Evolutionary conservation across 2,888 invertebrate genomes (phyloP), one percentile per base, ranked within the genome.

Genomic region (Catocala nupta): DNA sequence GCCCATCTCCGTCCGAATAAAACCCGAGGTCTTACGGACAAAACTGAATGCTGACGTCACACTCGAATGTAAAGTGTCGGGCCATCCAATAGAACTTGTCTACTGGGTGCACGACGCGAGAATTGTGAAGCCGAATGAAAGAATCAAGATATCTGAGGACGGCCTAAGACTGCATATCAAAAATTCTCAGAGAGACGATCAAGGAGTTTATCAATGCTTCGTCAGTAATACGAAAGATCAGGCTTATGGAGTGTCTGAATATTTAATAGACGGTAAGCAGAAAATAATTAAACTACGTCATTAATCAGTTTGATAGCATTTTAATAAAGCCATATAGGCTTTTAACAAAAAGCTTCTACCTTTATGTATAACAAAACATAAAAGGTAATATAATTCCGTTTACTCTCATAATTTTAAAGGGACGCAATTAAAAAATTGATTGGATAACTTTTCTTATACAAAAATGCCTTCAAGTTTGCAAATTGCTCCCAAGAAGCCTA

Each of bases 191-290:
- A 96, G 96, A 76, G 96, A 97, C 63, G 98, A 98, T 88, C 96
- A 97, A 63, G 99, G 98, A 48, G 97, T 98, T 96, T 99, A 98
- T 90, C 98, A 99, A 83, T 99, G 98, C 87, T 96, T 98, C 77
- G 97, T 97, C 6, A 96, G 96, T 81, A 98, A 97, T 82, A 96
- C 97, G 73, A 96, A 96, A 91, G 98, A 98, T 84, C 97, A 97
- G 89, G 96, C 96, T 12, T 98, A 98, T 86, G 97, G 97, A 9
- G 96, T 96, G 0, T 96, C 97, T 1, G 97, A 98, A 86, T 95
- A 97, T 54, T 95, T 96, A 77, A 95, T 98, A 81, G 97, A 98
- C 75, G 97, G 97, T 97, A 89, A 94, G 94, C 71, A 58, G 9
- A 13, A 0, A 36, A 42, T 42, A 10, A 12, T 49, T 42, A 10